Evolutionary conservation across 2,888 invertebrate genomes (phyloP), one percentile per base, ranked within the genome.

Genomic region (Limenitis camilla): DNA sequence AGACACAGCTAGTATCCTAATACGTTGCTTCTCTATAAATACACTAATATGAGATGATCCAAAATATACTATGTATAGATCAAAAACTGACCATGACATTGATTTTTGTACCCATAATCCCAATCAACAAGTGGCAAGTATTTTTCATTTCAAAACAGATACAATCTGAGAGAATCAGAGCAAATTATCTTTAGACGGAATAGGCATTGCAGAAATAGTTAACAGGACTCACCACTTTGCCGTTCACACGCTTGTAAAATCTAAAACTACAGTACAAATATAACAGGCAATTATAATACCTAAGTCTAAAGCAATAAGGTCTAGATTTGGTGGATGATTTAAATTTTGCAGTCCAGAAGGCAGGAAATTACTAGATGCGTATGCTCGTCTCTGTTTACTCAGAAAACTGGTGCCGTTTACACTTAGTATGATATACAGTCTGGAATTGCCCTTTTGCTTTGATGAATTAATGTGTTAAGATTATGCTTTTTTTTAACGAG

Each of bases 201-300:
- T 61, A 50, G 42, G 42, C 42, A 52, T 42, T 49, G 45, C 52
- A 49, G 49, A 50, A 56, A 50, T 56, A 56, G 53, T 52, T 53
- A 52, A 53, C 53, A 56, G 33, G 33, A 5, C 53, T 51, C 41
- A 57, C 59, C 51, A 53, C 54, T 57, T 52, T 51, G 41, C 50
- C 48, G 54, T 40, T 57, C 55, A 47, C 55, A 58, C 49, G 56
- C 52, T 56, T 56, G 53, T 58, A 58, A 60, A 59, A 55, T 58
- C 55, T 53, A 49, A 55, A 55, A 53, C 43, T 47, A 53, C 53
- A 45, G 33, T 46, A 40, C 10, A 49, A n/a, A 40, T 9, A 4
- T 27, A 4, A 10, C 19, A 19, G 19, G 19, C 19, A 19, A 19
- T 19, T 19, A 6, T 10, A 9, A 11, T 36, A 6, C 5, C 6